Conservation (phyloP, 1,140 invertebrate genomes). For the Drosophila malerkotliana region DNA sequence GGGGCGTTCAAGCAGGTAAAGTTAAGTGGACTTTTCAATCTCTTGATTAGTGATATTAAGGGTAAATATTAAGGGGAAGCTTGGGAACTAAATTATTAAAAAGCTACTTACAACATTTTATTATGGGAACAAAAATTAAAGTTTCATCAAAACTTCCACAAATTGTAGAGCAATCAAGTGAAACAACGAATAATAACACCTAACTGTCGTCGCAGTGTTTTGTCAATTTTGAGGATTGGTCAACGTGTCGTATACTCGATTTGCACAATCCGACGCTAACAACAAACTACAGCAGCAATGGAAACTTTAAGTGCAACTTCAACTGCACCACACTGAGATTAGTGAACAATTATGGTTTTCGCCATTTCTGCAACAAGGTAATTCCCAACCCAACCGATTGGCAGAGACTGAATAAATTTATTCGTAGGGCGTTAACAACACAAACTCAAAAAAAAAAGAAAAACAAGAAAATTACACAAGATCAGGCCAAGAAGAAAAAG, state of each 20-base stretch:
- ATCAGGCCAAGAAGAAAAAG: conserved; percentile 9
- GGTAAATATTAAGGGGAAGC: not conserved
- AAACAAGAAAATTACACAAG: conserved; percentile 49
- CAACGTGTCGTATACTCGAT: conserved; percentile 76
- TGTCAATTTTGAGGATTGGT: conserved; percentile 77
- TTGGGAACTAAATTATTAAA: not conserved
- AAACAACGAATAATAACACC: conserved; percentile 51
- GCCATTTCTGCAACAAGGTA: conserved; percentile 76
- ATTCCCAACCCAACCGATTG: conserved; percentile 70
- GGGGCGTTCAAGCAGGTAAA: conserved; percentile 18
- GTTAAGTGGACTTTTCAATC: conserved; percentile 13
- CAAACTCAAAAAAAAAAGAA: conserved; percentile 9
- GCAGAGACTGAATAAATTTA: conserved; percentile 52
- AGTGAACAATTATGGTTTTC: conserved; percentile 79
- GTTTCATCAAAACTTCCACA: conserved; percentile 1
- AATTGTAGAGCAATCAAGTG: conserved; percentile 53
- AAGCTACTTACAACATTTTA: too few species aligned
- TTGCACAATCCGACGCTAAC: conserved; percentile 57
- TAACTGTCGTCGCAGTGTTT: conserved; percentile 48
- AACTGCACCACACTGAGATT: conserved; percentile 51
- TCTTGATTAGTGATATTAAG: conserved; percentile 4
- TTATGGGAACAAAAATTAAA: not conserved
- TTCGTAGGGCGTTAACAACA: conserved; percentile 61
- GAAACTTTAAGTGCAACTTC: conserved; percentile 28
- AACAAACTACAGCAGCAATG: conserved; percentile 33